Evolutionary conservation across 2,888 invertebrate genomes (phyloP), one percentile per base, ranked within the genome.

Genomic region (Dryobotodes eremita): DNA sequence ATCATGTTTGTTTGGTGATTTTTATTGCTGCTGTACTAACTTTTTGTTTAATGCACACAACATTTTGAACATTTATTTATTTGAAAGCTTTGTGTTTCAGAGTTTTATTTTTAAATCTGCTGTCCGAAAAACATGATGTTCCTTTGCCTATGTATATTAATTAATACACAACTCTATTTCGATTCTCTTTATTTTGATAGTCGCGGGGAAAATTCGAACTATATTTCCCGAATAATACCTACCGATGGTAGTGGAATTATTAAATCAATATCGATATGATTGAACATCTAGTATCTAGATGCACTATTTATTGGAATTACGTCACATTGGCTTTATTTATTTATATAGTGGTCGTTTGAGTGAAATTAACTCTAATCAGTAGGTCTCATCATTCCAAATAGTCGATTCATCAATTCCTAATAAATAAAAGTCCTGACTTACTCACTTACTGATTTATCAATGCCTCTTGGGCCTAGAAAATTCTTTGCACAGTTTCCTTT

Each of bases 111-210:
- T 46, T 2, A 17, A 71, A 36, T 15, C 23, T 11, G 17, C 6
- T 15, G 17, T 42, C 31, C 23, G 31, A 64, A 74, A 42, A 64
- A 57, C 20, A 48, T 20, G 7, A 48, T 26, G 31, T 15, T 46
- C 36, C 5, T 59, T 59, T 77, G 48, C 7, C n/a, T 31, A n/a
- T 48, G 20, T 62, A 26, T 23, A 8, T 50, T 5, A 42, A 57
- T 59, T 13, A 61, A 15, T 61, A 46, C 23, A 23, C 59, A 76
- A 61, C 5, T 64, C 0, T 50, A 65, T 82, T 64, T 48, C 0
- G 1, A 2, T 68, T 77, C 42, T 36, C 61, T 62, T 77, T 83
- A 66, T 55, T 62, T 68, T n/a, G 53, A 68, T 50, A 55, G 6
- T 31, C 3, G 4, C 20, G 20, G 15, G 17, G 15, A 76, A 55